Conservation (phyloP, 2,113 vertebrate genomes). For the Sorex araneus region DNA sequence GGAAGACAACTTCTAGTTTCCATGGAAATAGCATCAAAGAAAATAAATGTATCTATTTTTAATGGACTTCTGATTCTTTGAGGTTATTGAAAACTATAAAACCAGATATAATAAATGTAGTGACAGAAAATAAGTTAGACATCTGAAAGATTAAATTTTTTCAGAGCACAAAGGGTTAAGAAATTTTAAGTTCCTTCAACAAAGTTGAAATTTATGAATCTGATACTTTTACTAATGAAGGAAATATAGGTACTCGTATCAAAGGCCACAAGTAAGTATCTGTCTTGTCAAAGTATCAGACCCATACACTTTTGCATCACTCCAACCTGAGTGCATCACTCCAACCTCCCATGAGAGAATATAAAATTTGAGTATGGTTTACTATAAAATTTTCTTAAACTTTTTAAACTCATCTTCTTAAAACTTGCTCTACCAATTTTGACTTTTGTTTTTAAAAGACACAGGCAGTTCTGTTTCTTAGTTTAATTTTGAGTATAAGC, state of each 20-base stretch:
- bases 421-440: not conserved
- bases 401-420: conserved; percentile 30
- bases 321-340: conserved; percentile 37
- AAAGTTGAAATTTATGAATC: not conserved
- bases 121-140: too few species aligned
- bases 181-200: not conserved
- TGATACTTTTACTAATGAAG: conserved; percentile 21
- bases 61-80: conserved; percentile 82
- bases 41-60: conserved; percentile 77
- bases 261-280: not conserved
- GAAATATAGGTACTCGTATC: not conserved
- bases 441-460: not conserved
- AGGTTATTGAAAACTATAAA: conserved; percentile 80
- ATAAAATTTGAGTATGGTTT: conserved; percentile 4
- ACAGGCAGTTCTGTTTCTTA: not conserved
- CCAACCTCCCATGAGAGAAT: not conserved
- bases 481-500: conserved; percentile 19
- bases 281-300: not conserved
- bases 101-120: conserved; percentile 74
- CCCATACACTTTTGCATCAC: not conserved
- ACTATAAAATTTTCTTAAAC: not conserved
- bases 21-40: conserved; percentile 86
- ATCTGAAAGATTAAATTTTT: not conserved
- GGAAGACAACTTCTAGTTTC: conserved; percentile 84
- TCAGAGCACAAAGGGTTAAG: not conserved